Base-by-base conservation (phyloP, 2,888 invertebrate genomes). In the Nasonia oneida region DNA sequence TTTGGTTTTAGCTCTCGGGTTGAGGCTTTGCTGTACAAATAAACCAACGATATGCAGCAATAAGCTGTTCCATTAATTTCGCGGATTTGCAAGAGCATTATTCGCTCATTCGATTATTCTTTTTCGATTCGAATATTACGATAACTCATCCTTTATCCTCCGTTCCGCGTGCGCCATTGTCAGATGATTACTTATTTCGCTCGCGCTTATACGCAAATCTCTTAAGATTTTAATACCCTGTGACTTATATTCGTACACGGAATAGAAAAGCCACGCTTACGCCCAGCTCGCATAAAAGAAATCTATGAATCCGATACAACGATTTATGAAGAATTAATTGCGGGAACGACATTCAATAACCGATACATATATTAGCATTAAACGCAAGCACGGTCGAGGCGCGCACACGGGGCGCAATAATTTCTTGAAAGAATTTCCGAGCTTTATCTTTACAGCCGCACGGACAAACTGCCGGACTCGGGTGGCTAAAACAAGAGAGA, bases 341-440 rank as follows among this genome's bases (percentile, higher is more conserved):
- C 74, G 33, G n/a, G 71, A 73, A 70, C 78, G 53, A 79, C 79
- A 82, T 86, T 84, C 87, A 82, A 87, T 87, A 87, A 82, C 82
- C 82, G 75, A 84, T 84, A 87, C 79, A 82, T 83, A 80, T 82
- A 84, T 86, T 82, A 77, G 70, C 42, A 84, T 84, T 79, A 86
- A 57, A 29, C 29, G 29, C 80, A 57, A 0, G n/a, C n/a, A 23
- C 50, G 23, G 23, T 14, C 37, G 3, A 37, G 37, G 10, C 29
- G 39, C 12, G 14, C 70, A 18, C 8, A 15, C 37, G 39, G 23
- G 15, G 4, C 33, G 79, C 47, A 87, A 84, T 87, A 87, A 86
- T 84, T 84, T 42, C 86, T 81, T 57, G n/a, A 74, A 76, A 83
- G 83, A 81, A 81, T 81, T 80, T 57, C 29, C 33, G n/a, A 70